Evolutionary conservation across 2,113 vertebrate species (phyloP).

Genomic region (Eretmochelys imbricata): DNA sequence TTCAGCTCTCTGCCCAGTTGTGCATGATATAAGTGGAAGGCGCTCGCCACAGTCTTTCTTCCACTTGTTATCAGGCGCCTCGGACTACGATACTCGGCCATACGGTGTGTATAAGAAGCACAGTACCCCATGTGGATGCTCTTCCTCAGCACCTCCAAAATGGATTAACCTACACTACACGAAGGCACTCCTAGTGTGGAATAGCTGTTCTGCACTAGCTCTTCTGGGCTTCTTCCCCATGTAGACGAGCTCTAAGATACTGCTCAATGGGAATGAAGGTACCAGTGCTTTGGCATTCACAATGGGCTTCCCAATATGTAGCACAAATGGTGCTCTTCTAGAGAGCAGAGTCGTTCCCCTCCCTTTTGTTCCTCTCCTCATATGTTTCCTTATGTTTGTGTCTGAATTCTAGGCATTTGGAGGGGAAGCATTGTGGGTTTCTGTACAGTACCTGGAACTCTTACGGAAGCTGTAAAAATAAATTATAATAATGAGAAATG

Average conservation of each 20-base stretch:
- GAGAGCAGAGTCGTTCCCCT: accelerated
- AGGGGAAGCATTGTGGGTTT: background rate
- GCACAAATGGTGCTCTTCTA: background rate
- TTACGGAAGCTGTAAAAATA: background rate
- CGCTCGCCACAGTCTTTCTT: too few relatives aligned
- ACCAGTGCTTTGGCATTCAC: background rate
- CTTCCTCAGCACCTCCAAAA: background rate
- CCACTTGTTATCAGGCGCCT: too few relatives aligned
- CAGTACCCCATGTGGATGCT: too few relatives aligned
- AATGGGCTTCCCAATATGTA: accelerated
- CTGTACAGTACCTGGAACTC: accelerated
- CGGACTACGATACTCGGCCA: too few relatives aligned
- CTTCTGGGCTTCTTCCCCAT: background rate
- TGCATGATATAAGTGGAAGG: too few relatives aligned
- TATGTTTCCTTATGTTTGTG: background rate
- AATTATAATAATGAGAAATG: background rate
- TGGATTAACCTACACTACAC: background rate
- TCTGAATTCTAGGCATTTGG: background rate
- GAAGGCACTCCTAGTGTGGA: too few relatives aligned
- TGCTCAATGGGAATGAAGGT: accelerated
- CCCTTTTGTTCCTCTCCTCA: background rate
- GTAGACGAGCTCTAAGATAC: background rate
- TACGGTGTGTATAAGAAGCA: too few relatives aligned
- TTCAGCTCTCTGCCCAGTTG: too few relatives aligned
- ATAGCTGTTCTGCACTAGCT: background rate